Percentiles rank a stretch among this genome's conserved stretches.
phyloP scores from a whole-genome alignment of 2,113 vertebrate genomes.

The Dermatemys mawii region DNA sequence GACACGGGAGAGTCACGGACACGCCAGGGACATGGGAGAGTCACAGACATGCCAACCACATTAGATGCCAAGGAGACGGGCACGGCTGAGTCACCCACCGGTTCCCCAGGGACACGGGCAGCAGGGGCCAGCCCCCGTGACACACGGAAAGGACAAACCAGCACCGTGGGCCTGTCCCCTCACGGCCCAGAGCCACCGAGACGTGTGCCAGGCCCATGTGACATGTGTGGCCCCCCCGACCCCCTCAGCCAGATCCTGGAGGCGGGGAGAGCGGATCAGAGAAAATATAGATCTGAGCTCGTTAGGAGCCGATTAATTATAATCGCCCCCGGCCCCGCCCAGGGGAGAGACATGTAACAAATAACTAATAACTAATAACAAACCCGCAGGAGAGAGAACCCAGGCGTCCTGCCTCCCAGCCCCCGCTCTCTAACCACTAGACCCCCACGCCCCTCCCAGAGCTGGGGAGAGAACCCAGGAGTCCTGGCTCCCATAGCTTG shows the following conservation, averaged over 20 bases:
- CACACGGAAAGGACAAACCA: not conserved
- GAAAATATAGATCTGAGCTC: not conserved
- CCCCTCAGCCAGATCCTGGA: not conserved
- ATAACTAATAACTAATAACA: too few species aligned
- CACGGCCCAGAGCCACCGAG: not conserved
- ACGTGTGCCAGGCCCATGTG: not conserved
- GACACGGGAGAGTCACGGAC: not conserved
- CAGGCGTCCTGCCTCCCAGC: too few species aligned
- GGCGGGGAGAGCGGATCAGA: not conserved
- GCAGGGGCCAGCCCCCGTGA: not conserved
- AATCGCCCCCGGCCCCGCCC: not conserved
- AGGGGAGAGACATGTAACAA: not conserved
- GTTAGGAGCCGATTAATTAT: conserved; percentile 6
- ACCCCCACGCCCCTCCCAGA: too few species aligned
- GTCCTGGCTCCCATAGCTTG: not conserved
- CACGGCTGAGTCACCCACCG: too few species aligned
- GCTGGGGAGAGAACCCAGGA: too few species aligned
- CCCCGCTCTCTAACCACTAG: not conserved
- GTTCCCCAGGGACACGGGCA: too few species aligned
- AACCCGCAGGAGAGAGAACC: too few species aligned
- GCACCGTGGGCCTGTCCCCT: too few species aligned
- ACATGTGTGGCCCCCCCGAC: not conserved
- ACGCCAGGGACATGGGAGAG: too few species aligned
- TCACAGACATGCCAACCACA: too few species aligned
- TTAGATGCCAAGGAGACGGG: too few species aligned